Conservation (phyloP, 2,888 invertebrate species). For the Tenthredo amoena region DNA sequence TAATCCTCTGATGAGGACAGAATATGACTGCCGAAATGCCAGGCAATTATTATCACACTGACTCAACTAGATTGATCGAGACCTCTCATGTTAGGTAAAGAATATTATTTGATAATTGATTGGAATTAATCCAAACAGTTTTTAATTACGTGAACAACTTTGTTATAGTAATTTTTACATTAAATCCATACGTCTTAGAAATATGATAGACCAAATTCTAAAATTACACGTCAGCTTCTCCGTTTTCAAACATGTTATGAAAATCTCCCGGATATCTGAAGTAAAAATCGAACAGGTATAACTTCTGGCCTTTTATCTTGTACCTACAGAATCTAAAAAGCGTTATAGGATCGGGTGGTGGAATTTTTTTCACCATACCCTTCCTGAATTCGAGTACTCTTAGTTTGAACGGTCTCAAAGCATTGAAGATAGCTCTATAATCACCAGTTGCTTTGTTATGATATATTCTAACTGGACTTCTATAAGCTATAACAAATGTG, state of each 20-base stretch:
- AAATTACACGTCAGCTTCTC: slow-evolving; percentile 58
- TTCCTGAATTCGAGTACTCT: slow-evolving; percentile 62
- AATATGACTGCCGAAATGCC: too few relatives aligned
- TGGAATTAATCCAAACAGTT: not conserved
- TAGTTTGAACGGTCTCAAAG: slow-evolving; percentile 64
- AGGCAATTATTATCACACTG: too few relatives aligned
- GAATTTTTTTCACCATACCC: slow-evolving; percentile 66
- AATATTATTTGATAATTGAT: not conserved
- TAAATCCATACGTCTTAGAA: too few relatives aligned
- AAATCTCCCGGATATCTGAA: slow-evolving; percentile 75
- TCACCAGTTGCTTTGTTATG: slow-evolving; percentile 64
- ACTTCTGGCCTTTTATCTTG: slow-evolving; percentile 61
- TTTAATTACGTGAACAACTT: not conserved
- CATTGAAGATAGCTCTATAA: slow-evolving; percentile 70
- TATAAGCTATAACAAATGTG: slow-evolving; percentile 64
- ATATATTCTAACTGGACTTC: slow-evolving; percentile 74
- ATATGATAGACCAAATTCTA: not conserved
- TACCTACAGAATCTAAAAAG: slow-evolving; percentile 68
- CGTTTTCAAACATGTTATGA: slow-evolving; percentile 73
- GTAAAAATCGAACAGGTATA: slow-evolving; percentile 70
- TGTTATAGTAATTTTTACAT: not conserved
- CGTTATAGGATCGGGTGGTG: slow-evolving; percentile 64
- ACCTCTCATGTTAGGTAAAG: not conserved
- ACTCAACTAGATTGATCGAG: too few relatives aligned
- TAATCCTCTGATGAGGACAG: too few relatives aligned